Base-by-base conservation (phyloP, 1,140 invertebrate genomes). In the Cryptotermes secundus region DNA sequence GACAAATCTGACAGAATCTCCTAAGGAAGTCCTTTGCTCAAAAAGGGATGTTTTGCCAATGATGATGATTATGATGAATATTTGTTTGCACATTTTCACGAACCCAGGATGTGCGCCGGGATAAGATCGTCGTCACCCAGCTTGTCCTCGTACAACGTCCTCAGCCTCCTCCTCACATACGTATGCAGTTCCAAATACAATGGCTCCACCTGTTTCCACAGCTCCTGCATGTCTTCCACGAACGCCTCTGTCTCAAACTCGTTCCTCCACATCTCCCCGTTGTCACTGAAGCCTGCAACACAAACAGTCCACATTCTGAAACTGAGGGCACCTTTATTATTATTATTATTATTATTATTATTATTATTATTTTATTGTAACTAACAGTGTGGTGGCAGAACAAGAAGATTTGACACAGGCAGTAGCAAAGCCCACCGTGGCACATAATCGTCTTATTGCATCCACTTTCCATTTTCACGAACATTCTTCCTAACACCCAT, bases 171-270 rank as follows among this genome's bases (percentile, higher is more conserved):
- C 42, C 97, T 91, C 0, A 98, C 96, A 87, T 97, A 98, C 0
- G 96, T 95, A 87, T 99, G 97, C 0, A 99, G 88, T 88, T 98
- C 93, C 82, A 95, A 88, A 88, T 98, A 98, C 1, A 98, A 89
- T 0, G 97, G 97, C 85, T 93, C 83, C 91, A 92, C 85, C 85
- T 92, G 88, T 2, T 88, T 84, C 87, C 90, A 92, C 26, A 93
- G 85, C 16, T 86, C 85, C 49, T 87, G 86, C 34, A 90, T 84
- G 81, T 91, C 89, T 6, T 86, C 83, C 83, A 87, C 86, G 85
- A 90, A 88, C n/a, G 86, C 86, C 0, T 86, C 84, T 0, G 87
- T 86, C 80, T 90, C 90, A 85, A 90, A 90, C 24, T 84, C 84
- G 34, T 82, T 36, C 3, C 84, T n/a, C 85, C 85, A 86, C 85